Evolutionary conservation across 2,888 invertebrate genomes (phyloP), one percentile per base, ranked within the genome.

Genomic region (Sipha maydis): DNA sequence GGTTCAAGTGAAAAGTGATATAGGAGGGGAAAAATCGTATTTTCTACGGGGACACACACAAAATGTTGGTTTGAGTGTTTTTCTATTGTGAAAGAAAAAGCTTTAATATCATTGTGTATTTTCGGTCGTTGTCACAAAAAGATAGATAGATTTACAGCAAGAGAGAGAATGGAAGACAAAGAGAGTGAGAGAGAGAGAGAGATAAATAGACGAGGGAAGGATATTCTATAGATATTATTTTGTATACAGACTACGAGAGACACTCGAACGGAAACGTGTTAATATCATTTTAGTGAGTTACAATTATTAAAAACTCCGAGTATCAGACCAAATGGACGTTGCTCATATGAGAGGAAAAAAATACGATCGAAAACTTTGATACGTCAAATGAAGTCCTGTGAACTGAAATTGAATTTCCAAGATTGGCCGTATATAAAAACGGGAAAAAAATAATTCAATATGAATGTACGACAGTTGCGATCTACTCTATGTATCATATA

Each of bases 91-190:
- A 31, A 28, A 28, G 76, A 9, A 85, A 76, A 85, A 85, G 56
- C 76, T 76, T 85, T 67, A 85, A 85, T 85, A 85, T 85, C 84
- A 28, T 28, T 76, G 67, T 77, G 31, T 85, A 76, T 77, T 85
- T 85, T 85, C 61, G 75, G 41, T 38, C 28, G 28, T 83, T 31
- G 69, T 71, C 31, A 31, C 31, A 41, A 28, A 5, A 61, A 25
- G 48, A 48, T 48, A 80, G n/a, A 79, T 19, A 31, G 19, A 54
- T 3, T 3, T 28, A 77, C 9, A 21, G n/a, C 56, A 21, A 56
- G 56, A 34, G 21, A 9, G 8, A 3, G 56, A 31, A n/a, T 4
- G 19, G 17, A 48, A 78, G 54, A 78, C 7, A 54, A 19, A 28
- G 4, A 78, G 31, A 56, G n/a, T 1, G 61, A 80, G 38, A 28